Evolutionary conservation across 2,113 vertebrate species (phyloP).

Genomic region (Haliaeetus leucogaster): DNA sequence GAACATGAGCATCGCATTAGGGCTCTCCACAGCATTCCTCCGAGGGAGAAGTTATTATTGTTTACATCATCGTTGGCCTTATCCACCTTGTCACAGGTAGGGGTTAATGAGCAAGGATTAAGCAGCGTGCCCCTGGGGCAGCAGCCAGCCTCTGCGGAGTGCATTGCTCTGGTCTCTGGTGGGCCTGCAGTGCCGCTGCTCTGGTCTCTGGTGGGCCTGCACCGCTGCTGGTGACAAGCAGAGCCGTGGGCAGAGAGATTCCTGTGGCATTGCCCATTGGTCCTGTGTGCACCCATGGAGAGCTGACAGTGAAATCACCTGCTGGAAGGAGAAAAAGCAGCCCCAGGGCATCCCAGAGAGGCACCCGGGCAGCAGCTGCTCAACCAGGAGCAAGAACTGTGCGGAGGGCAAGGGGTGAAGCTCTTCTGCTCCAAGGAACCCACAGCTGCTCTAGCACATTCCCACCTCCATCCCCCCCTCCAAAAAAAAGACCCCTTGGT

Average conservation of each 20-base stretch:
- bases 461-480: no score
- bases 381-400: background rate
- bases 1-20: fast-evolving
- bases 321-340: background rate
- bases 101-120: background rate
- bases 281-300: background rate
- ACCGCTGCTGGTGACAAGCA: no score
- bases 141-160: background rate
- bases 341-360: fast-evolving
- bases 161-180: no score
- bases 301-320: background rate
- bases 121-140: fast-evolving
- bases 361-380: fast-evolving
- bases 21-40: background rate
- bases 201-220: background rate
- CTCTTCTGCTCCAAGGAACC: background rate
- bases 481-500: fast-evolving
- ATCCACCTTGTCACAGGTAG: background rate
- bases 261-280: fast-evolving
- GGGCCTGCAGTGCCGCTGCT: no score
- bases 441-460: no score
- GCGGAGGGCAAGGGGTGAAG: background rate
- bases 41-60: background rate
- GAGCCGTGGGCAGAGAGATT: background rate
- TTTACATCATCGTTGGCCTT: background rate